phyloP scores from a whole-genome alignment of 2,888 invertebrate species.

The Pyralis farinalis region DNA sequence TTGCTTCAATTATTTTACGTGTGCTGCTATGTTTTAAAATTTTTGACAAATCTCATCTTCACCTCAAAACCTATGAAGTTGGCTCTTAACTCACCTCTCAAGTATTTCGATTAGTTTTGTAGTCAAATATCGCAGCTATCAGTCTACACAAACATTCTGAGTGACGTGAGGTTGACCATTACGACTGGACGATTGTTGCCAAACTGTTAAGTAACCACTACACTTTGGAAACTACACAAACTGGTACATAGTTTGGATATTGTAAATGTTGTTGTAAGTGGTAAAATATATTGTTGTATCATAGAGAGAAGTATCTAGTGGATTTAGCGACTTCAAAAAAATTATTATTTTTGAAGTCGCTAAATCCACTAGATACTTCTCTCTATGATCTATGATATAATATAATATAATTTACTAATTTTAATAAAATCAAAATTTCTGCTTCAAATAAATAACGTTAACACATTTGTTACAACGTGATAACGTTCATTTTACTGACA shows the following conservation, averaged over 20 bases:
- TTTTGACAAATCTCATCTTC: neutral
- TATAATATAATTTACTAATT: too few species aligned
- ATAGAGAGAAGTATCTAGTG: too few species aligned
- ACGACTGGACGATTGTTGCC: slow-evolving; percentile 49
- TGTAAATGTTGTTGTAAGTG: neutral
- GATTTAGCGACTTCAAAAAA: too few species aligned
- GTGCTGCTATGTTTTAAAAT: too few species aligned
- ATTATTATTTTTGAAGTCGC: too few species aligned
- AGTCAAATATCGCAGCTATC: slow-evolving; percentile 5
- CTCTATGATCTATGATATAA: too few species aligned
- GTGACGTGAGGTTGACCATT: slow-evolving; percentile 67
- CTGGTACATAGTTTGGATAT: slow-evolving; percentile 42
- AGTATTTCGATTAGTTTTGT: slow-evolving; percentile 11
- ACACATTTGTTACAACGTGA: too few species aligned
- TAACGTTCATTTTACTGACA: too few species aligned
- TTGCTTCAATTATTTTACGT: too few species aligned
- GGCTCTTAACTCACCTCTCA: slow-evolving; percentile 3
- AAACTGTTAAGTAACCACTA: slow-evolving; percentile 32
- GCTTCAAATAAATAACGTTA: too few species aligned
- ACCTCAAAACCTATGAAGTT: neutral
- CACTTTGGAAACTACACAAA: slow-evolving; percentile 21
- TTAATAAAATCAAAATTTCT: too few species aligned
- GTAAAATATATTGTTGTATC: neutral
- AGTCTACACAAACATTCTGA: slow-evolving; percentile 36
- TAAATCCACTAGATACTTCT: too few species aligned